Evolutionary conservation across 2,113 vertebrate species (phyloP), one percentile per base, ranked within the genome.

Genomic region (Triplophysa rosa): DNA sequence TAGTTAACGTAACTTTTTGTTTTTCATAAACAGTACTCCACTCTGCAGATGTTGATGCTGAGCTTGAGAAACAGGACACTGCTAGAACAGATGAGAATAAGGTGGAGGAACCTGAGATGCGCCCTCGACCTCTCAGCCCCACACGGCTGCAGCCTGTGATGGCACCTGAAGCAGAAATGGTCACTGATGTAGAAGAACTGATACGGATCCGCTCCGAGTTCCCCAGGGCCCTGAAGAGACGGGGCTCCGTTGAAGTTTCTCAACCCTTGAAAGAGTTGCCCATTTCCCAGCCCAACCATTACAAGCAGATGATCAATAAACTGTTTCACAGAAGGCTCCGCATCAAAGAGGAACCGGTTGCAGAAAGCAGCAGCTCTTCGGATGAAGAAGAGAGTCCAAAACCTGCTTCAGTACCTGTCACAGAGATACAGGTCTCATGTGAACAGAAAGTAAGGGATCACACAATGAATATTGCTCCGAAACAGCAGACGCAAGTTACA

Each of bases 121-220:
- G 93, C 0, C 88, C 95, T 0, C 90, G 95, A 2, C 95, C 95
- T 5, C 92, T 95, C 23, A 97, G 95, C 82, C 96, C 96, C 72
- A 95, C 96, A 0, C 90, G 93, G 26, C 92, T 98, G 9, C 96
- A 97, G 81, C 95, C 95, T 0, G 88, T 96, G 0, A 87, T 97
- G 76, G 95, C 94, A 0, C 94, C 92, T 0, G 93, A 95, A 73
- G 89, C 90, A 0, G 93, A 93, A 47, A 86, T 85, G 0, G 89
- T 93, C 24, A 93, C 92, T 0, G 83, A 94, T 71, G 76, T 93
- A 13, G 93, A 95, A 83, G 94, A 95, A 78, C 80, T 97, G 67
- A 90, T 95, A 0, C 91, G 93, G 0, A 90, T 96, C n/a, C 90
- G 95, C 40, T 91, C 95, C 0, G 94, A 96, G 80, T 94, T 98